Evolutionary conservation across 2,113 vertebrate species (phyloP), one percentile per base, ranked within the genome.

Genomic region (Gymnogyps californianus): DNA sequence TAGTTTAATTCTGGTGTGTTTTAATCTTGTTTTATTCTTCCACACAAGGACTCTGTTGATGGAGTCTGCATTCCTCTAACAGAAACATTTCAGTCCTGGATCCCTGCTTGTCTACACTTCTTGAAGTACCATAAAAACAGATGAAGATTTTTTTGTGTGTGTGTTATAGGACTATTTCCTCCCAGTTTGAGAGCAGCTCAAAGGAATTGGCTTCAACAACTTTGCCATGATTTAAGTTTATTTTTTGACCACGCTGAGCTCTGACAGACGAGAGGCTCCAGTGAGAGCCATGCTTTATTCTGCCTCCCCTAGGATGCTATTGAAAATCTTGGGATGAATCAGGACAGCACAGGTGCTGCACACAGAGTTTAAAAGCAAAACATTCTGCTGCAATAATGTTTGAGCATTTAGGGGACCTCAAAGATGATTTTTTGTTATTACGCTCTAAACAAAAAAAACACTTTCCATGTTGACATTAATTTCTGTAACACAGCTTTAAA

Each of bases 401-500:
- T 70, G 75, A 94, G 58, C 54, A 70, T 91, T 95, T 90, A 89
- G 62, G 69, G 75, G 62, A 91, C 69, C 72, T 61, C 51, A 74
- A 91, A 87, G 51, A 91, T 67, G 31, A 52, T 62, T 70, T 71
- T 94, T 90, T 95, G 38, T 92, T 95, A 95, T 74, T 91, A 66
- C 0, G 0, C 51, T 94, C 67, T 90, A 83, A 96, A 93, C 75
- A 94, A 91, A 91, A 91, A 91, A 93, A 77, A 78, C 67, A 92
- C 66, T 84, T 94, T 93, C 83, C 64, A 58, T 11, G 34, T 83
- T 91, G 70, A 91, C 92, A 86, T 83, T 93, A 89, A 97, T 96
- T 96, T 95, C 85, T 91, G 7, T 91, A 92, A 91, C 36, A 59
- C 2, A 9, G 44, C 77, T 94, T 93, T 90, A 86, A 93, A 94